These are phyloP conservation scores for Vanacampus margaritifer DNA, from an alignment of 2,113 vertebrate genomes.

Conservation along the genomic window DNA sequence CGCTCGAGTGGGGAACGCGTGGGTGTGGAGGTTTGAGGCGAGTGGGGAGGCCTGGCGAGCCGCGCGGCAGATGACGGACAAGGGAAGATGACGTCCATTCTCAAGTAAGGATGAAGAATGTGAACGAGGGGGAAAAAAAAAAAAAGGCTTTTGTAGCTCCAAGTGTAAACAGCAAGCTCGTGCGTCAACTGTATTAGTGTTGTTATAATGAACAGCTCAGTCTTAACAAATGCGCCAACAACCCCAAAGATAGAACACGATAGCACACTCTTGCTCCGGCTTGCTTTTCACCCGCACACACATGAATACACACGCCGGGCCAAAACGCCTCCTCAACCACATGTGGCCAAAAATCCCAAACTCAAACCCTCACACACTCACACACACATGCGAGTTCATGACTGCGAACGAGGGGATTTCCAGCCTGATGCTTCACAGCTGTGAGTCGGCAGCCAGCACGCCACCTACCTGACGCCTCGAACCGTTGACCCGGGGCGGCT, in stretches of 20 bases:
- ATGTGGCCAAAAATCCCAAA: constrained; percentile 3
- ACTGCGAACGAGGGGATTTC: constrained; percentile 55
- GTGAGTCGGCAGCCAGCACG: constrained; percentile 33
- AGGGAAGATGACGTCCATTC: background rate
- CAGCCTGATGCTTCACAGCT: constrained; percentile 61
- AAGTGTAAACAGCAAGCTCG: constrained; percentile 27
- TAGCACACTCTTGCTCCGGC: constrained; percentile 31
- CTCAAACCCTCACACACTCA: background rate
- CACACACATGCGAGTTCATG: constrained; percentile 6
- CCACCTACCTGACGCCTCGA: constrained; percentile 43
- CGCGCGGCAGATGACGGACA: constrained; percentile 14
- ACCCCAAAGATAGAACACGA: constrained; percentile 17
- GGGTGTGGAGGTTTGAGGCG: constrained; percentile 25
- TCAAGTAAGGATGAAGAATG: constrained; percentile 12
- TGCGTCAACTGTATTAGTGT: background rate
- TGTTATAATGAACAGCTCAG: background rate
- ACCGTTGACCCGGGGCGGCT: constrained; percentile 36
- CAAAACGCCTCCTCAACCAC: constrained; percentile 9
- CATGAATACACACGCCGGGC: constrained; percentile 28
- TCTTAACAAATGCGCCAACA: constrained; percentile 6
- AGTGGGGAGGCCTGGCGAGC: constrained; percentile 14
- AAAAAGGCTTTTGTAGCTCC: constrained; percentile 4
- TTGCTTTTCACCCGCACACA: constrained; percentile 15
- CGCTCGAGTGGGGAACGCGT: constrained; percentile 17
- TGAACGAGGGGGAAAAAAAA: constrained; percentile 6